Percentiles rank a stretch among this genome's conserved stretches.
These are phyloP conservation scores for Atta texana DNA, from an alignment of 1,140 invertebrate genomes.

Conservation along the genomic window DNA sequence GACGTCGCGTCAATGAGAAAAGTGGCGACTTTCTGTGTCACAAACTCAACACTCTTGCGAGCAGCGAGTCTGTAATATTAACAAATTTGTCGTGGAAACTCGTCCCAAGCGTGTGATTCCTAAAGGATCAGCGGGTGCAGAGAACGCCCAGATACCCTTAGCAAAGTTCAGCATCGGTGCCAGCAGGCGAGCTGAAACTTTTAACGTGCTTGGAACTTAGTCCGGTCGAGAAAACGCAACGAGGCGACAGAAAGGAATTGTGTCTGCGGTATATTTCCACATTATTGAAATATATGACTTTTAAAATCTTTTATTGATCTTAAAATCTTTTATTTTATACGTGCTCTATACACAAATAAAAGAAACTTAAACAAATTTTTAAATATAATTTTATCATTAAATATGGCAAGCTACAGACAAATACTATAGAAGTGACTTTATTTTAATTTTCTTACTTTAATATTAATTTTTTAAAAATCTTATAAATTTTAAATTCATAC, in stretches of 20 bases:
- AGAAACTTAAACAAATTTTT: background rate
- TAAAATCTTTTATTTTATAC: background rate
- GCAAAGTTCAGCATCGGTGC: slow-evolving; percentile 69
- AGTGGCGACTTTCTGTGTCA: slow-evolving; percentile 72
- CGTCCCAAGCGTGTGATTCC: slow-evolving; percentile 74
- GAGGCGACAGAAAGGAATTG: slow-evolving; percentile 43
- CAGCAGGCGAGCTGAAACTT: slow-evolving; percentile 70
- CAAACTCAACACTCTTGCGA: slow-evolving; percentile 56
- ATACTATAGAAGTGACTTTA: background rate
- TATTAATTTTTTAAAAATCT: background rate
- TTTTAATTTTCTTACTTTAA: background rate
- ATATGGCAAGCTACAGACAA: background rate
- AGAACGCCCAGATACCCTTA: slow-evolving; percentile 34
- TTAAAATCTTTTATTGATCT: background rate
- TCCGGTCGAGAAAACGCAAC: slow-evolving; percentile 39
- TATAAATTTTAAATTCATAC: background rate
- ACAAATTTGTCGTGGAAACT: slow-evolving; percentile 75
- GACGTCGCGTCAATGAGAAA: background rate
- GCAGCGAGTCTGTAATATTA: slow-evolving; percentile 69
- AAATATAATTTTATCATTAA: slow-evolving; percentile 10
- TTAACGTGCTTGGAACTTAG: slow-evolving; percentile 72
- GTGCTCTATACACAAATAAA: background rate
- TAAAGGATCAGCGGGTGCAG: slow-evolving; percentile 65
- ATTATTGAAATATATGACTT: slow-evolving; percentile 11
- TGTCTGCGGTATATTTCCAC: slow-evolving; percentile 47